A percentile compares a stretch with the other conserved stretches of the same genome.
phyloP scores from a whole-genome alignment of 2,888 invertebrate genomes.

The Rotaria socialis region DNA sequence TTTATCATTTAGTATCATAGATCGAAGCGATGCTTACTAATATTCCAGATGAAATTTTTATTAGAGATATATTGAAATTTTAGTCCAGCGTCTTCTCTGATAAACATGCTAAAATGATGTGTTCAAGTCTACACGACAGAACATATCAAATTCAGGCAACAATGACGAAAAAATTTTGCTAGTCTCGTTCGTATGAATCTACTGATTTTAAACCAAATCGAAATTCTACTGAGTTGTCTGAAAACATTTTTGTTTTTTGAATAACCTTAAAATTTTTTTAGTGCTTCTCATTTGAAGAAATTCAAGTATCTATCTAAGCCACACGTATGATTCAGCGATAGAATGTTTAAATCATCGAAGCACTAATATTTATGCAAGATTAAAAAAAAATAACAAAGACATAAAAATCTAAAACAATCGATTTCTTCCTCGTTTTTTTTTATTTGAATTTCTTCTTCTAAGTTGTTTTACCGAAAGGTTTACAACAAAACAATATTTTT shows the following conservation, averaged over 20 bases:
- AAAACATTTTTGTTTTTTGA: neutral
- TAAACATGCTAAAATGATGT: neutral
- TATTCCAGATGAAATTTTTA: too few species aligned
- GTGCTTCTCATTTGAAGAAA: slow-evolving; percentile 25
- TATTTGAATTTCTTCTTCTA: slow-evolving; percentile 29
- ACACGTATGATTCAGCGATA: neutral
- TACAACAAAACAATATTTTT: slow-evolving; percentile 3
- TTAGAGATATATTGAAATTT: neutral
- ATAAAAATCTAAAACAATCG: slow-evolving; percentile 3
- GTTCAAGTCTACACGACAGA: neutral
- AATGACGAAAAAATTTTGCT: neutral
- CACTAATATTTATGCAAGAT: neutral
- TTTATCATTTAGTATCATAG: too few species aligned
- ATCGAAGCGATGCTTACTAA: too few species aligned
- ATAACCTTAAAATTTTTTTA: neutral
- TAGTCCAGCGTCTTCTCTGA: neutral
- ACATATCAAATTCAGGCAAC: neutral
- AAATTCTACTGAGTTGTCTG: neutral
- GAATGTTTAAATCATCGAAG: neutral
- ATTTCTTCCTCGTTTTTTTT: neutral
- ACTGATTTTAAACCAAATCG: neutral
- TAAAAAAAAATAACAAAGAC: neutral
- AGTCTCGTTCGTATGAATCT: slow-evolving; percentile 8
- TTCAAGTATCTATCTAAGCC: neutral
- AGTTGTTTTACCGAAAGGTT: neutral